Evolutionary conservation across 2,888 invertebrate genomes (phyloP).

Genomic region (Nycteola revayana): DNA sequence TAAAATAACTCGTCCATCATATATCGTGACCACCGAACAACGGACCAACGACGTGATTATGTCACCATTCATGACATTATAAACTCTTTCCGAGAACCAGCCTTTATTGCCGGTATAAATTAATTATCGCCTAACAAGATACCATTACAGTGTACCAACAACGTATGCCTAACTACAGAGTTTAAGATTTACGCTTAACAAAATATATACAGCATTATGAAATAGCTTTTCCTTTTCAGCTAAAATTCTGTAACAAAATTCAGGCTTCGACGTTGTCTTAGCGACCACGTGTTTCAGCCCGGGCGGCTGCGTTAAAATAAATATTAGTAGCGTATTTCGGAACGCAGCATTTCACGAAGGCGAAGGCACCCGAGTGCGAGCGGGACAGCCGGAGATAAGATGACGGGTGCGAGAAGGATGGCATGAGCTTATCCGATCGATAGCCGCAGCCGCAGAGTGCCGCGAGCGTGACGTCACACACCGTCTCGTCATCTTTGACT

Average conservation of each 20-base stretch:
- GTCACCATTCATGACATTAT: slow-evolving; percentile 7
- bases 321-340: slow-evolving; percentile 79
- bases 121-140: slow-evolving; percentile 1
- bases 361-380: slow-evolving; percentile 53
- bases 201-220: not conserved
- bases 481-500: slow-evolving; percentile 79
- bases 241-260: slow-evolving; percentile 13
- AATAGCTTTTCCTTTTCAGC: slow-evolving; percentile 3
- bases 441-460: slow-evolving; percentile 82
- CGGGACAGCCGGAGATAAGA: slow-evolving; percentile 49
- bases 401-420: slow-evolving; percentile 59
- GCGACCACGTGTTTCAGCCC: slow-evolving; percentile 68
- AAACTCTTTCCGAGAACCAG: slow-evolving; percentile 1
- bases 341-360: slow-evolving; percentile 70
- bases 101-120: slow-evolving; percentile 3
- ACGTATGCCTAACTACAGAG: no score
- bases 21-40: slow-evolving; percentile 1
- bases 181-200: no score
- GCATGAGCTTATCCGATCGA: slow-evolving; percentile 72
- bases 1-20: no score
- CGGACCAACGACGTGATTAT: slow-evolving; percentile 10
- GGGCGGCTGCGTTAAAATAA: slow-evolving; percentile 78
- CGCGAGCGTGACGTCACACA: slow-evolving; percentile 76
- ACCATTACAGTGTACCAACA: no score
- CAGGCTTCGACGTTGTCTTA: slow-evolving; percentile 12